Evolutionary conservation across 2,113 vertebrate genomes (phyloP).

Genomic region (Argyrosomus japonicus): DNA sequence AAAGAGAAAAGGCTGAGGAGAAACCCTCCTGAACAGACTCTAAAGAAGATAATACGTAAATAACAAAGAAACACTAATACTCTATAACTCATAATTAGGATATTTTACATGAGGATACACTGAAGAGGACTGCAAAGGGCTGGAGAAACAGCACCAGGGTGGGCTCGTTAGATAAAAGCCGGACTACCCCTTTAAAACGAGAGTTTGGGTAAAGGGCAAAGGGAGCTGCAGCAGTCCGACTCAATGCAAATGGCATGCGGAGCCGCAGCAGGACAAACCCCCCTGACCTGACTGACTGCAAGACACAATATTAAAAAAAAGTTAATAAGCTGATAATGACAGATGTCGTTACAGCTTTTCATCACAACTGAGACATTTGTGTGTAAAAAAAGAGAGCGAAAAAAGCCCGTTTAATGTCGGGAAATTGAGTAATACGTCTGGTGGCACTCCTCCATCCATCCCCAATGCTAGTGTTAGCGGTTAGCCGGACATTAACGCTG

Average conservation of each 20-base stretch:
- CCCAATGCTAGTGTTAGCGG: not conserved
- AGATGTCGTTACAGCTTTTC: not conserved
- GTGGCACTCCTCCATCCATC: conserved; percentile 3
- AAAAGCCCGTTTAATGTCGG: not conserved
- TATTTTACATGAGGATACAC: too few species aligned
- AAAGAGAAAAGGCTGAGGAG: not conserved
- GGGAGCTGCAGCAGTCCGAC: conserved; percentile 27
- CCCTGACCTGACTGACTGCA: not conserved
- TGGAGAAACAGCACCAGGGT: too few species aligned
- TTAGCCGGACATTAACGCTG: not conserved
- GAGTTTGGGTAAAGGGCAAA: conserved; percentile 30
- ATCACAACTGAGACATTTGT: not conserved
- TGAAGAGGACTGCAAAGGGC: too few species aligned
- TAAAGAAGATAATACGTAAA: not conserved
- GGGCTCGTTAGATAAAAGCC: not conserved
- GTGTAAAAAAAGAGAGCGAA: not conserved
- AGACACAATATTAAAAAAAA: not conserved
- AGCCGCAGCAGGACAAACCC: conserved; percentile 40
- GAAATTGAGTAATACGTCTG: not conserved
- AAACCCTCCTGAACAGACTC: not conserved
- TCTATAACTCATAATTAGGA: not conserved
- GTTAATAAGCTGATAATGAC: not conserved
- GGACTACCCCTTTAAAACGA: conserved; percentile 21
- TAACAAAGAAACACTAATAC: not conserved
- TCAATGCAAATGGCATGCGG: conserved; percentile 25